A percentile compares a stretch with the other conserved stretches of the same genome.
These are phyloP conservation scores for Ardeotis arabs DNA, from an alignment of 2,113 vertebrate genomes.

Conservation along the genomic window DNA sequence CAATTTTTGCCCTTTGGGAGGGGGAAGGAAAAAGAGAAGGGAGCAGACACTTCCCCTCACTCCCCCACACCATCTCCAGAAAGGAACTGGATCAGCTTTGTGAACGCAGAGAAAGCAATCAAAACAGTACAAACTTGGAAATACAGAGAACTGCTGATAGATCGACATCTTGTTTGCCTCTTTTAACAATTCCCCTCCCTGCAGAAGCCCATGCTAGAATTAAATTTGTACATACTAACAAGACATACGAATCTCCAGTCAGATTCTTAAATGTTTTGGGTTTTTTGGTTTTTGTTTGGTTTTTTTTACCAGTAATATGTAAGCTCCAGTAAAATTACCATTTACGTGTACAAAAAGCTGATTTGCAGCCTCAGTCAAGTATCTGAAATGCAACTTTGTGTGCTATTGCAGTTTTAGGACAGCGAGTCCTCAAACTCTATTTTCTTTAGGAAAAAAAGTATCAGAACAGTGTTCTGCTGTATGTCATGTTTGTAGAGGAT, in stretches of 20 bases:
- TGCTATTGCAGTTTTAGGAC: not conserved
- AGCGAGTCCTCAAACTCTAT: not conserved
- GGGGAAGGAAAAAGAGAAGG: not conserved
- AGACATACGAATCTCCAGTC: not conserved
- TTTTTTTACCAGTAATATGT: not conserved
- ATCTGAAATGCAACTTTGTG: not conserved
- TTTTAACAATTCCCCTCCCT: not conserved
- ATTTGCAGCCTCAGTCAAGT: not conserved
- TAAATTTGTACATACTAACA: not conserved
- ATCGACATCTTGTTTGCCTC: not conserved
- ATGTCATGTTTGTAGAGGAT: not conserved
- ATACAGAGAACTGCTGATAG: not conserved
- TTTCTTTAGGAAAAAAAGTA: not conserved
- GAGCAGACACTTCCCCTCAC: constrained; percentile 9
- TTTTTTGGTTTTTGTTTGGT: no score
- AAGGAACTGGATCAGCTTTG: not conserved
- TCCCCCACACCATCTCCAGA: constrained; percentile 9
- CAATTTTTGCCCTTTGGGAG: constrained; percentile 27
- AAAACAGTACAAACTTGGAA: not conserved
- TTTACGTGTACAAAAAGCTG: not conserved
- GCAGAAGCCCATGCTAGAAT: not conserved
- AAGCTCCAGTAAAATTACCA: not conserved
- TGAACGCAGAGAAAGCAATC: not conserved
- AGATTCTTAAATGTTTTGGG: not conserved
- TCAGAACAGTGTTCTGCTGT: not conserved